Evolutionary conservation across 2,113 vertebrate species (phyloP), one percentile per base, ranked within the genome.

Genomic region (Sorex fumeus): DNA sequence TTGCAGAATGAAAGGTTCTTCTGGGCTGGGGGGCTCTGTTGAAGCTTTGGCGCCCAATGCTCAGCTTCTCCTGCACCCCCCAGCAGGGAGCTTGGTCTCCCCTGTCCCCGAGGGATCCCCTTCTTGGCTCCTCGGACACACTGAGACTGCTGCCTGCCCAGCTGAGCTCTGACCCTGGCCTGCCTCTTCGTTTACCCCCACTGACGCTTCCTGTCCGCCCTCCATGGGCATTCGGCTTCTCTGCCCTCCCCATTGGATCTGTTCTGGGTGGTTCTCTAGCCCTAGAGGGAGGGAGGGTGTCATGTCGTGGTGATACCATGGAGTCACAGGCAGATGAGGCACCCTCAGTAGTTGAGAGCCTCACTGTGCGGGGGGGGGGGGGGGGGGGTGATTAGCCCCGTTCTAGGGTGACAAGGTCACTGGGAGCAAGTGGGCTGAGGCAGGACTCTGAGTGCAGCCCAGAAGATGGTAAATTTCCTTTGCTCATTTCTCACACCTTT

Each of bases 31-130:
- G 89, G 40, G 16, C 60, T 78, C 0, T 69, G 2, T 27, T 50
- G 11, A 74, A 71, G 62, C 64, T 70, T 77, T 34, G 11, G n/a
- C 76, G 74, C 88, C 32, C 92, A 76, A 25, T 18, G 90, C 21
- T 90, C 70, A 27, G 23, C 60, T 89, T 40, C 4, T 40, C 40
- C 40, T 40, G 40, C 40, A 40, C 40, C 40, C 40, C 40, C 40
- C 40, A 19, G 18, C 57, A 53, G 64, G 21, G 12, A 70, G 25
- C 12, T 78, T 69, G 36, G 36, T 77, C 28, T 50, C 30, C 81
- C 69, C 79, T 32, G n/a, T 4, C 36, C 13, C 25, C 3, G 6
- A 13, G 5, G 3, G 72, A n/a, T 30, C 30, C 25, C 40, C 16
- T 53, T 53, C 53, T 19, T 53, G 34, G 28, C 18, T 62, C 57